These are phyloP conservation scores for Drosophila ustulata DNA, from an alignment of 2,888 invertebrate species.

Conservation along the genomic window DNA sequence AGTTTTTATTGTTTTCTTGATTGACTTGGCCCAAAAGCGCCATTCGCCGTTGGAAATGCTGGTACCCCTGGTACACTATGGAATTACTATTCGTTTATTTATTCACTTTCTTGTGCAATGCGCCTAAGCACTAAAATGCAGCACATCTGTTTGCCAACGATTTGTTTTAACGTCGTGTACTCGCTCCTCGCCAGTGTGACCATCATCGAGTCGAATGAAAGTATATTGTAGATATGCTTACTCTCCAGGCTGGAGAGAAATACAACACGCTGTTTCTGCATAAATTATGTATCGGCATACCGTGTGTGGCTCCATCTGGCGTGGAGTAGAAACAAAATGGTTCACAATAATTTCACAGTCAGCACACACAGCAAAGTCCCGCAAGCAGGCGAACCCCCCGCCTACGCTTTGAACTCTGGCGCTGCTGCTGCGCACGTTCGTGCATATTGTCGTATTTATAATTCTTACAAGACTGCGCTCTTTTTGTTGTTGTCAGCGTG, in stretches of 20 bases:
- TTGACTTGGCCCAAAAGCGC: slow-evolving; percentile 45
- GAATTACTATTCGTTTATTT: slow-evolving; percentile 29
- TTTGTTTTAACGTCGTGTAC: slow-evolving; percentile 37
- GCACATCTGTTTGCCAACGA: slow-evolving; percentile 38
- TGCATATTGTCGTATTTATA: slow-evolving; percentile 49
- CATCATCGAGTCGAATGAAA: slow-evolving; percentile 50
- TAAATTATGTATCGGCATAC: slow-evolving; percentile 46
- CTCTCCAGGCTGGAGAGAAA: slow-evolving; percentile 22
- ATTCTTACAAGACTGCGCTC: slow-evolving; percentile 29
- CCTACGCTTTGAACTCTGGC: slow-evolving; percentile 6
- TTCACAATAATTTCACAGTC: slow-evolving; percentile 69
- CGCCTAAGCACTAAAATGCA: slow-evolving; percentile 32
- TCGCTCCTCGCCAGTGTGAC: slow-evolving; percentile 46
- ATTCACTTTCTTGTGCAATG: slow-evolving; percentile 63
- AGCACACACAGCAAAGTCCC: slow-evolving; percentile 55
- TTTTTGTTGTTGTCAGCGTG: slow-evolving; percentile 9
- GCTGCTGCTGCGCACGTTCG: slow-evolving; percentile 23
- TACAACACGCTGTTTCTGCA: slow-evolving; percentile 44
- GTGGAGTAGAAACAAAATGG: slow-evolving; percentile 54
- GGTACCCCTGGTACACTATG: slow-evolving; percentile 6
- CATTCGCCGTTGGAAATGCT: slow-evolving; percentile 9
- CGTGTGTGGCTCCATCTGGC: slow-evolving; percentile 22
- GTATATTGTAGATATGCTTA: slow-evolving; percentile 27
- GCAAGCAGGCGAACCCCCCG: slow-evolving; percentile 15
- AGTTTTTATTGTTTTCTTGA: slow-evolving; percentile 62